Conservation (phyloP, 1,140 invertebrate genomes). For the Dendroctonus ponderosae region DNA sequence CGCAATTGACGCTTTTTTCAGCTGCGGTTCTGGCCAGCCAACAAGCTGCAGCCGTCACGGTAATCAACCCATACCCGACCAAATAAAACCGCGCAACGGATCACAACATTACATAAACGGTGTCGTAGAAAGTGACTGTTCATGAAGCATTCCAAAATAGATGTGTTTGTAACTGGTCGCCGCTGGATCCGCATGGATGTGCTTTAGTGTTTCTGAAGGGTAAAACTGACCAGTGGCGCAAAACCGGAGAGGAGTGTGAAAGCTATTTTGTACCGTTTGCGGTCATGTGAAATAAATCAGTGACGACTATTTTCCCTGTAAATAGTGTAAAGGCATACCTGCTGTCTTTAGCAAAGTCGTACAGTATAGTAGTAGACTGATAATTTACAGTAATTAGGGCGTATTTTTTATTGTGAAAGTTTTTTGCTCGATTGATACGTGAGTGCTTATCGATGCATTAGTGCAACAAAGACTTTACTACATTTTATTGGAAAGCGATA, state of each 20-base stretch:
- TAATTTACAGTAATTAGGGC: slow-evolving; percentile 46
- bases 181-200: too few species aligned
- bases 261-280: slow-evolving; percentile 43
- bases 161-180: slow-evolving; percentile 38
- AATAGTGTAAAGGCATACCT: slow-evolving; percentile 51
- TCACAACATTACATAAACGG: slow-evolving; percentile 17
- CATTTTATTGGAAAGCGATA: too few species aligned
- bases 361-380: slow-evolving; percentile 50
- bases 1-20: slow-evolving; percentile 54
- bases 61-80: slow-evolving; percentile 75
- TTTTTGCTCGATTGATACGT: slow-evolving; percentile 25
- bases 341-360: slow-evolving; percentile 45
- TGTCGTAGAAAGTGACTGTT: slow-evolving; percentile 41
- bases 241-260: slow-evolving; percentile 26
- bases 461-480: too few species aligned
- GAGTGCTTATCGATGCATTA: not conserved
- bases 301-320: slow-evolving; percentile 42
- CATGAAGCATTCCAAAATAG: slow-evolving; percentile 48
- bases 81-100: slow-evolving; percentile 56
- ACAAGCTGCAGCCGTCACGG: slow-evolving; percentile 71
- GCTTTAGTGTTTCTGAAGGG: too few species aligned
- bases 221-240: too few species aligned
- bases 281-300: slow-evolving; percentile 43
- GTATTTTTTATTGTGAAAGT: slow-evolving; percentile 51
- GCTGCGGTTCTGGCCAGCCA: slow-evolving; percentile 79